Evolutionary conservation across 2,888 invertebrate species (phyloP), one percentile per base, ranked within the genome.

Genomic region (Limenitis camilla): DNA sequence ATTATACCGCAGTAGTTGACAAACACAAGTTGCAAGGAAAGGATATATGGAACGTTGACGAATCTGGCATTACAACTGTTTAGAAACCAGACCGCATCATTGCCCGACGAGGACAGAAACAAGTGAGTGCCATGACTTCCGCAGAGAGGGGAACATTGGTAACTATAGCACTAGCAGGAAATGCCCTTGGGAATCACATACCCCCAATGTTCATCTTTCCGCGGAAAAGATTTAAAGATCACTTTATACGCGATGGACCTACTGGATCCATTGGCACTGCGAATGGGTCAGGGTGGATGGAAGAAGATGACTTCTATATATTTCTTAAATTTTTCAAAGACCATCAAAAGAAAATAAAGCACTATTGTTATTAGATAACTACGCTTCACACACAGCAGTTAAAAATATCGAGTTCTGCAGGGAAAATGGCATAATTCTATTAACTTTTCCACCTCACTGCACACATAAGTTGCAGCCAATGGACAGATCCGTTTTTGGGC

Each of bases 41-140:
- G 36, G 64, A 74, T 57, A 74, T 79, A 40, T 79, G 62, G 59
- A 79, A 80, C 56, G 53, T 71, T 19, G 76, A 76, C 48, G 72
- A 78, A 59, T 69, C 72, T 1, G 76, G 72, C 0, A 59, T 76
- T 1, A 73, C 75, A 4, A 74, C 76, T 5, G 77, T 79, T 5
- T 73, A 76, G 52, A 73, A 65, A 54, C 72, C 76, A n/a, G 56
- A 66, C 42, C 66, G 64, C 59, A 56, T 80, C 33, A 55, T 78
- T 48, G 74, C 72, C 4, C 54, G 60, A 57, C 68, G 65, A 60
- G 76, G 78, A 36, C 46, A 49, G 5, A 70, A 68, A 49, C 76
- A 77, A 61, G 68, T 80, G 7, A 71, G 74, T 27, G 58, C 64
- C 5, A 50, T 76, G 30, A 74, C 72, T 19, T 76, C 74, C 8